Conservation (phyloP, 2,113 vertebrate genomes). For the Dipodomys ordii region DNA sequence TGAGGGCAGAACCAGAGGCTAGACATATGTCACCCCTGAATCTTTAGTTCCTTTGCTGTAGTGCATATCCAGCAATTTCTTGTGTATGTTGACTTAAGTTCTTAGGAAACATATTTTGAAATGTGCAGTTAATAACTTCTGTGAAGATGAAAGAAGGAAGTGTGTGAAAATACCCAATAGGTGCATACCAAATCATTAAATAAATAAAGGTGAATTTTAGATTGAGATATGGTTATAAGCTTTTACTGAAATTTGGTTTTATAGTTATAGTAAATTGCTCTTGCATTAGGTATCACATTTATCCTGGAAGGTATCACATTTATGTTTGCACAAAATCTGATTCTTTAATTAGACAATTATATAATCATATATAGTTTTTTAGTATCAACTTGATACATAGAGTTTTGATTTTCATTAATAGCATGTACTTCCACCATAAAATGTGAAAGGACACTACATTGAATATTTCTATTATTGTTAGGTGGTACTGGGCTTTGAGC, state of each 20-base stretch:
- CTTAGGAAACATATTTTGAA: conserved; percentile 12
- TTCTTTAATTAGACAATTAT: conserved; percentile 12
- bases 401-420: conserved; percentile 32
- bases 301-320: not conserved
- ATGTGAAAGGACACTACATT: conserved; percentile 37
- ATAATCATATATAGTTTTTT: conserved; percentile 18
- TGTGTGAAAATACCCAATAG: not conserved
- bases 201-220: conserved; percentile 3
- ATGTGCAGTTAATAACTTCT: not conserved
- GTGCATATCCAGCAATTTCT: not conserved
- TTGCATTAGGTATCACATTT: conserved; percentile 34
- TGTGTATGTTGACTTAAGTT: conserved; percentile 27
- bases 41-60: not conserved
- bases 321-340: conserved; percentile 29
- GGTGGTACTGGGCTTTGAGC: too few relatives aligned
- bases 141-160: conserved; percentile 11
- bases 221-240: conserved; percentile 35
- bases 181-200: not conserved
- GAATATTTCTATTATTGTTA: not conserved
- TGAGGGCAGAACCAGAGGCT: not conserved
- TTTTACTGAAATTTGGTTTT: conserved; percentile 54
- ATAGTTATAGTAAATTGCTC: not conserved
- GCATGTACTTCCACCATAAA: not conserved
- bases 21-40: not conserved
- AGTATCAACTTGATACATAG: not conserved